Evolutionary conservation across 2,888 invertebrate genomes (phyloP), one percentile per base, ranked within the genome.

Genomic region (Pegoplata infirma): DNA sequence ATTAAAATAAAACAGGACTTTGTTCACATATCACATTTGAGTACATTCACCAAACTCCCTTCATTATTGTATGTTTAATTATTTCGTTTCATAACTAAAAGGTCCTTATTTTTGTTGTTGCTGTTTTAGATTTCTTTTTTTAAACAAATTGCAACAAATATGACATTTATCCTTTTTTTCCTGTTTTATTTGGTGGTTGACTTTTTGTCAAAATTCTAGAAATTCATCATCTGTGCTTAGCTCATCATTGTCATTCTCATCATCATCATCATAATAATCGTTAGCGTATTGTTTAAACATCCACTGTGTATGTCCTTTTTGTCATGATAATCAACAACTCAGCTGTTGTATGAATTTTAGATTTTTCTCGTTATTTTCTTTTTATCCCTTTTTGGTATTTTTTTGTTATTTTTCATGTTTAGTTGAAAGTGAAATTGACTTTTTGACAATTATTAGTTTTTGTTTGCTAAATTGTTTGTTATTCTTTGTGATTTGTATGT

Each of bases 361-460:
- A 23, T 53, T 44, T 12, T 10, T 36, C 47, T 56, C 10, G 6
- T 32, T 59, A 4, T 40, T 12, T 25, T 58, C 21, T 25, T 53
- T 44, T 49, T 51, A 63, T 64, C 58, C 32, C 17, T 44, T 69
- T 55, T 21, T 12, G 12, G 10, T 17, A 25, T 53, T n/a, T n/a
- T n/a, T n/a, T 64, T 58, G 40, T 23, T 49, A 46, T 55, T 64
- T 25, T 49, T 49, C 82, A 76, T 83, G 81, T 84, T 75, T 76
- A 40, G 76, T 75, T 73, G 79, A 81, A 86, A 84, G 82, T 82
- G 80, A 85, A 82, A 82, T 84, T 86, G 85, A 86, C 85, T 86
- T 83, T 83, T 82, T 86, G 86, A 86, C 86, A 86, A 87, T 86
- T 86, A 87, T 87, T 86, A 86, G 86, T 85, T 86, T 84, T 85